A percentile compares a stretch with the other conserved stretches of the same genome.
phyloP scores from a whole-genome alignment of 2,113 vertebrate species.

The Serinus canaria region DNA sequence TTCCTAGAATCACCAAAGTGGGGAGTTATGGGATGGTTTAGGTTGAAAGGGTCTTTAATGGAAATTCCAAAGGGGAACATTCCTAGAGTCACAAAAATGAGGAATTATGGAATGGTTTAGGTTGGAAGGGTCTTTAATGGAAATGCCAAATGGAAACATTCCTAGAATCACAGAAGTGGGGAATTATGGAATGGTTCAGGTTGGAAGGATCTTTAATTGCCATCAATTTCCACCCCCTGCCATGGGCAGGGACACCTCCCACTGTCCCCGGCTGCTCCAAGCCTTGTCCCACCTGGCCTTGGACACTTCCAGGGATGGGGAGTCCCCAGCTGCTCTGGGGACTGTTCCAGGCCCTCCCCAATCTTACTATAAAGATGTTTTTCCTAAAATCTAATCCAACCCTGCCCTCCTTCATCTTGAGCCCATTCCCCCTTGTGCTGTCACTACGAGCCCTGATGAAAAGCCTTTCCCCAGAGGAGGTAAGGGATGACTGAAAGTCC shows the following conservation, averaged over 20 bases:
- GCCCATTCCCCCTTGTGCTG: background rate
- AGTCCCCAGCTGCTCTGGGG: background rate
- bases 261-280: background rate
- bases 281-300: background rate
- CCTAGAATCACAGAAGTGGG: too few species aligned
- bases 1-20: background rate
- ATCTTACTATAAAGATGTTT: background rate
- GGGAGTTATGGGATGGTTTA: background rate
- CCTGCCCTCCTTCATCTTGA: background rate
- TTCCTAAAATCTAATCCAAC: background rate
- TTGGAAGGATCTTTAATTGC: background rate
- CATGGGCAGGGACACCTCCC: background rate
- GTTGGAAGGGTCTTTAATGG: background rate
- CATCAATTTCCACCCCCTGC: background rate
- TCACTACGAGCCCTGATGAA: background rate
- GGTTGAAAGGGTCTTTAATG: background rate
- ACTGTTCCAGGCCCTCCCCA: background rate
- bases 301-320: background rate
- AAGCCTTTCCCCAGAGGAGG: background rate
- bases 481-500: background rate
- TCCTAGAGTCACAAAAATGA: background rate
- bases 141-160: background rate
- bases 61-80: background rate
- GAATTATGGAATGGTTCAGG: background rate
- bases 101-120: background rate